These are phyloP conservation scores for Suricata suricatta DNA, from an alignment of 2,113 vertebrate genomes.

Conservation along the genomic window DNA sequence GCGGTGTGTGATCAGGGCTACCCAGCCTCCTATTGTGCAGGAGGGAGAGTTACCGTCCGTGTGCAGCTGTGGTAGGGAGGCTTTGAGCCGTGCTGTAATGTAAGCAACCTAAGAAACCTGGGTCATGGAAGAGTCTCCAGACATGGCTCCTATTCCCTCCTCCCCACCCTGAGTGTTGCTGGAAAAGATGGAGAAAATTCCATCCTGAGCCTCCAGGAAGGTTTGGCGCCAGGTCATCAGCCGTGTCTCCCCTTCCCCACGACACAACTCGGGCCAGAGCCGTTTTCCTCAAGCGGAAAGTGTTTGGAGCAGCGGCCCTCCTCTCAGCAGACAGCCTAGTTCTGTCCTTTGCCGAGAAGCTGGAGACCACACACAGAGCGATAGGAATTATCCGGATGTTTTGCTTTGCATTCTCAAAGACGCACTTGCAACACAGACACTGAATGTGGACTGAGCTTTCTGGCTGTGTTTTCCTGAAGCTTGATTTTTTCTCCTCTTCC, in stretches of 20 bases:
- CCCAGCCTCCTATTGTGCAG: background rate
- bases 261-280: background rate
- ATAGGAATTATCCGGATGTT: background rate
- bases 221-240: background rate
- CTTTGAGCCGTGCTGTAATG: background rate
- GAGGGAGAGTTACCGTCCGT: fast-evolving
- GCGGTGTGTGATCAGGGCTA: background rate
- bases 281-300: background rate
- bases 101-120: background rate
- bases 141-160: background rate
- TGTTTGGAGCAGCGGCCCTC: background rate
- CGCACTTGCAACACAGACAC: background rate
- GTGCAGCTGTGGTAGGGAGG: background rate
- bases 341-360: background rate
- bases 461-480: background rate
- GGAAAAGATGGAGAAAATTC: background rate
- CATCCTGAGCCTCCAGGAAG: background rate
- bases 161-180: background rate
- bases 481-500: background rate
- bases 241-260: background rate
- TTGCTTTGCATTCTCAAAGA: background rate
- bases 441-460: background rate
- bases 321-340: background rate
- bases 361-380: conserved; percentile 23
- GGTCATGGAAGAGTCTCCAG: background rate